Evolutionary conservation across 2,888 invertebrate genomes (phyloP).

Genomic region (Ligdia adustata): DNA sequence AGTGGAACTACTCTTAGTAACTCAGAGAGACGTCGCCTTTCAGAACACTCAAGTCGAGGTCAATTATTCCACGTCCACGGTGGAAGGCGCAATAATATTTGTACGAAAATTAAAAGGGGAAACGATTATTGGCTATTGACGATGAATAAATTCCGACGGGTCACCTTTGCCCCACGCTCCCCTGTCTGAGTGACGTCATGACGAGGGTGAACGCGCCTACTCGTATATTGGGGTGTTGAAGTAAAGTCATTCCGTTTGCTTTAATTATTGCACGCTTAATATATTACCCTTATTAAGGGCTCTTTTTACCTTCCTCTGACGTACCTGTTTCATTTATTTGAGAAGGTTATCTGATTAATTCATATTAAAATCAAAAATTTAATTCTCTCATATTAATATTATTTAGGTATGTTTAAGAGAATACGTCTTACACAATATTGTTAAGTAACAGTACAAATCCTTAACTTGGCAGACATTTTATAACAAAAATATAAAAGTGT

Average conservation of each 20-base stretch:
- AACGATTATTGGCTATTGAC: slow-evolving; percentile 27
- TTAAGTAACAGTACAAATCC: no score
- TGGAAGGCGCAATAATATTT: slow-evolving; percentile 32
- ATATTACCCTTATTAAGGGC: no score
- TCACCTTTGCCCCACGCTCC: slow-evolving; percentile 27
- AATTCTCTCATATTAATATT: no score
- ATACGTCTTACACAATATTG: no score
- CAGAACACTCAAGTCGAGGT: neutral
- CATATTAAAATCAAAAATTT: no score
- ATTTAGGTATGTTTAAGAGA: no score
- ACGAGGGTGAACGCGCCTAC: slow-evolving; percentile 5
- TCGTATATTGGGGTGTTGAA: neutral
- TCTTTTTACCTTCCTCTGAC: no score
- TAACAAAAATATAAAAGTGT: no score
- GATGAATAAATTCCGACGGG: slow-evolving; percentile 28
- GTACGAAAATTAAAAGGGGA: slow-evolving; percentile 31
- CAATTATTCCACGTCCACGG: slow-evolving; percentile 18
- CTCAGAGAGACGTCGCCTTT: slow-evolving; percentile 5
- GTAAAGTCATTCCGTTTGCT: neutral
- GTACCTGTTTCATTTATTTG: no score
- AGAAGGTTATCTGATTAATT: no score
- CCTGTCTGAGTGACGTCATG: neutral
- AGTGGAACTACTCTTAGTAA: no score
- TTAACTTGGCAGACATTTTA: no score
- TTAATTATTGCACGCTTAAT: neutral